Percentiles rank a stretch among this genome's conserved stretches.
These are phyloP conservation scores for Eidolon dupreanum DNA, from an alignment of 2,797 vertebrate species.

Conservation along the genomic window DNA sequence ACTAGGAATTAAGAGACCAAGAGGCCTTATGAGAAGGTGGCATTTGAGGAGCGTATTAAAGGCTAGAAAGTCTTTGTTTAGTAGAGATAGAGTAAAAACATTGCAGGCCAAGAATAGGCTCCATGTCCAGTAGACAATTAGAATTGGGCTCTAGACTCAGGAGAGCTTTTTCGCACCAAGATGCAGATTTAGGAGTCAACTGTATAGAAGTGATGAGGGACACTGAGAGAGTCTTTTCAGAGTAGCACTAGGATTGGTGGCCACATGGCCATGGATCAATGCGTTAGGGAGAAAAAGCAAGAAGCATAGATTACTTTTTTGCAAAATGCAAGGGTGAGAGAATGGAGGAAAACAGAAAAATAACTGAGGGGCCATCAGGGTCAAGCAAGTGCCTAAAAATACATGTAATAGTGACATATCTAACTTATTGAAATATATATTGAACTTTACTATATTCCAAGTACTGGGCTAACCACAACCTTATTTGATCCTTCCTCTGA, in stretches of 20 bases:
- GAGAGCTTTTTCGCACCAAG: neutral
- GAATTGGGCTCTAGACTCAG: neutral
- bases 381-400: neutral
- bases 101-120: neutral
- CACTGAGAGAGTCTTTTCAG: neutral
- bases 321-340: neutral
- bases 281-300: neutral
- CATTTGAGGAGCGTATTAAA: neutral
- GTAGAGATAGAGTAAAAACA: neutral
- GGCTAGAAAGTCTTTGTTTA: neutral
- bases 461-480: neutral
- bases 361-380: neutral
- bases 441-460: neutral
- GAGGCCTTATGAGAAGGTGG: neutral
- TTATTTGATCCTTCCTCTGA: neutral
- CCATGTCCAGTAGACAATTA: neutral
- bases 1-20: neutral
- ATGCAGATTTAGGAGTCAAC: neutral
- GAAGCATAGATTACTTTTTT: neutral
- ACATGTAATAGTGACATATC: neutral
- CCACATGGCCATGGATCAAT: neutral
- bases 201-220: too few species aligned
- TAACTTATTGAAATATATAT: neutral
- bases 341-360: neutral
- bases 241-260: neutral